Evolutionary conservation across 2,113 vertebrate genomes (phyloP), one percentile per base, ranked within the genome.

Genomic region (Cettia cetti): DNA sequence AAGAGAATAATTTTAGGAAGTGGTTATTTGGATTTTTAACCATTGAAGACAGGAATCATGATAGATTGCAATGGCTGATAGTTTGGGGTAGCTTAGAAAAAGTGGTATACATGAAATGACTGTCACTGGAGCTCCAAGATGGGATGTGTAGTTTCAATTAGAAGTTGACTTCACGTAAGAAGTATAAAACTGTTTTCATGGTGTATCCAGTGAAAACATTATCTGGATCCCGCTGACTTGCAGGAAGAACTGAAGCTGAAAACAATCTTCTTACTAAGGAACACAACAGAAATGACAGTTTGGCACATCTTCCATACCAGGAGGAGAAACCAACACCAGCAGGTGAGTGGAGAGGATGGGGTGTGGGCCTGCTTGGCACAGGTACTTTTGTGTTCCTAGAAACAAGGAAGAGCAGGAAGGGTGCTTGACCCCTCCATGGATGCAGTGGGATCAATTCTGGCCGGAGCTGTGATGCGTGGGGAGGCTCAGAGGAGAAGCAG

Each of bases 381-480:
- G 3, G 8, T 26, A 31, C 28, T 11, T 47, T 61, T 93, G 31
- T 71, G 30, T 82, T 92, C 35, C 42, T 44, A 63, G 56, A 54
- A 70, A 33, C 20, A 37, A 22, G 45, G 54, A 35, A 23, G 22
- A 50, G 35, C 15, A 44, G 54, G 54, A 87, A 57, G 59, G 64
- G 20, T 27, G 22, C 24, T 18, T 1, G 7, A 23, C 8, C 5
- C 26, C 4, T 63, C 10, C 1, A 0, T 45, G 40, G 59, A 20
- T 37, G 45, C 37, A 37, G 24, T 0, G 1, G 54, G 26, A 44
- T 80, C 17, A 21, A 35, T 76, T 83, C 57, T 89, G 59, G 39
- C 59, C 4, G 1, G 52, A 56, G 50, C n/a, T 81, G 74, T 1
- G 3, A 9, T 30, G 31, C 1, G 0, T 1, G 1, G 26, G 37